A percentile compares a stretch with the other conserved stretches of the same genome.
phyloP scores from a whole-genome alignment of 1,140 invertebrate species.

The Aphelinus certus region DNA sequence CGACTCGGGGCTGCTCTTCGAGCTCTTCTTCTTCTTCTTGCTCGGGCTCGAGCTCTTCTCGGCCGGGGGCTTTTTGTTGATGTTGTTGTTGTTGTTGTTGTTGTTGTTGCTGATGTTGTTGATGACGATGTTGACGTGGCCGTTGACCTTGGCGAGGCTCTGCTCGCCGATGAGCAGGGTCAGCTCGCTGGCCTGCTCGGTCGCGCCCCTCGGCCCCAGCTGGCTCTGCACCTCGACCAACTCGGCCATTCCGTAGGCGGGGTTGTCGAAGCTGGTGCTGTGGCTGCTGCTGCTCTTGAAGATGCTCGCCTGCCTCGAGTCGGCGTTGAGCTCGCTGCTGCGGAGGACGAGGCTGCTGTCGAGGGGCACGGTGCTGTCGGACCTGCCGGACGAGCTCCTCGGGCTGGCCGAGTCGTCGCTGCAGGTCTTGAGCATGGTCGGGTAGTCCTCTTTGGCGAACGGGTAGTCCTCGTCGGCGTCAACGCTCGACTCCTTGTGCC shows the following conservation, averaged over 20 bases:
- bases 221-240: constrained; percentile 55
- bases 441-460: constrained; percentile 64
- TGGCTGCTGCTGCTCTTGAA: constrained; percentile 33
- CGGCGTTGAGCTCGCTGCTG: constrained; percentile 13
- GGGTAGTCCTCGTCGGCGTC: constrained; percentile 63
- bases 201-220: constrained; percentile 47
- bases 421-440: constrained; percentile 63
- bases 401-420: constrained; percentile 63
- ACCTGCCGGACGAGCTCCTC: constrained; percentile 60
- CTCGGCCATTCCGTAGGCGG: constrained; percentile 58
- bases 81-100: neutral
- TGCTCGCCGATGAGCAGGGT: constrained; percentile 57
- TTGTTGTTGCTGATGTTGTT: constrained; percentile 10
- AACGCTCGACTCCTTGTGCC: constrained; percentile 57
- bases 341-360: constrained; percentile 54
- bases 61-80: constrained; percentile 28
- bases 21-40: constrained; percentile 38
- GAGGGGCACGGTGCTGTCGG: constrained; percentile 60
- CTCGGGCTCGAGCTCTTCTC: constrained; percentile 18
- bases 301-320: neutral
- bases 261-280: constrained; percentile 61
- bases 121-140: neutral
- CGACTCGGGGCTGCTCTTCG: constrained; percentile 43
- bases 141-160: constrained; percentile 19
- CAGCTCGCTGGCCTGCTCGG: constrained; percentile 57